Base-by-base conservation (phyloP, 2,888 invertebrate genomes). In the Frankliniella fusca region DNA sequence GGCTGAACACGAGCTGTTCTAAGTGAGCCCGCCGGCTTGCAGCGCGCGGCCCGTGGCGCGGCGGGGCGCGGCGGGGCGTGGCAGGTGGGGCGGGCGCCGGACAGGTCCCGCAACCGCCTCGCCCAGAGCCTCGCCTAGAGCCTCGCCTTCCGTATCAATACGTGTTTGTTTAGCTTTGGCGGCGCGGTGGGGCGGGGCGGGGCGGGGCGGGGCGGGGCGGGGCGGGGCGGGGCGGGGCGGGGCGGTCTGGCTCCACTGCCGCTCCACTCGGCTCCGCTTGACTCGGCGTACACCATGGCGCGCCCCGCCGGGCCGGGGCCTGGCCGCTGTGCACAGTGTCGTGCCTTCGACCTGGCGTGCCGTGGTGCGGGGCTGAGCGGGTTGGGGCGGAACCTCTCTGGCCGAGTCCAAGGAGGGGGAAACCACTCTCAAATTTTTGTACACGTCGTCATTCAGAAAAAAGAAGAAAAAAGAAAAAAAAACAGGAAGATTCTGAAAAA, bases 131-230 rank as follows among this genome's bases (percentile, higher is more conserved):
- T 2, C 38, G 38, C 38, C 38, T 5, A 38, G 38, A 38, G 38
- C 54, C 54, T 20, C 54, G 54, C 54, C 54, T 54, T 54, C 27
- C 70, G 70, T 76, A 76, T 27, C 70, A 76, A 27, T 27, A 76
- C 70, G 70, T 76, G 70, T 76, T 76, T 76, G 70, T 76, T 76
- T 76, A 76, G 70, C 70, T 15, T 20, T 15, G 54, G 5, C 54
- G 12, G 70, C 70, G 70, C 70, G 12, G 12, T 54, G 38, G 38
- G 38, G 38, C 38, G 38, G 38, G 38, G 38, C 5, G 38, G 38
- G 38, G 38, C 15, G 54, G 15, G 54, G 18, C 12, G 15, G 54
- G 38, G 38, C 38, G 38, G 38, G 38, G 38, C 5, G 38, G 38
- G 38, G 38, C 15, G 38, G 38, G 38, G 38, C 38, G 38, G 38